phyloP scores from a whole-genome alignment of 1,140 invertebrate species.

The Calliopsis andreniformis region DNA sequence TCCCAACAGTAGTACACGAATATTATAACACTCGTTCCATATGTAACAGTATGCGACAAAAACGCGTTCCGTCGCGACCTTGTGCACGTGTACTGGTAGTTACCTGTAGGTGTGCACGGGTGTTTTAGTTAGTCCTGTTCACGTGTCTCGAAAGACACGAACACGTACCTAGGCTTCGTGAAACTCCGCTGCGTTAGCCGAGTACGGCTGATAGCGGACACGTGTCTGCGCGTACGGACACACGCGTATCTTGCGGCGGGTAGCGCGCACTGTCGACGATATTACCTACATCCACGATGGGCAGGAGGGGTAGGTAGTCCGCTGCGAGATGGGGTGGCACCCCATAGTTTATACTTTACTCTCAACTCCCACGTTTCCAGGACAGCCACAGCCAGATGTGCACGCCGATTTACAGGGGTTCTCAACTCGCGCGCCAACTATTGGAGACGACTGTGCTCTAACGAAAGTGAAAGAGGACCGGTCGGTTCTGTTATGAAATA shows the following conservation, averaged over 20 bases:
- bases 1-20: too few species aligned
- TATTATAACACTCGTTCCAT: too few species aligned
- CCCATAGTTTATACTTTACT: slow-evolving; percentile 75
- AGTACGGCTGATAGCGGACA: slow-evolving; percentile 8
- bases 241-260: slow-evolving; percentile 5
- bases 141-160: not conserved
- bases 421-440: slow-evolving; percentile 50
- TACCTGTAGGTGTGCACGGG: too few species aligned
- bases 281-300: slow-evolving; percentile 62
- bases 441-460: not conserved
- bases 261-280: slow-evolving; percentile 45
- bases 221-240: not conserved
- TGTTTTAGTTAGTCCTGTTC: not conserved
- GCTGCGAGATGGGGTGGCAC: slow-evolving; percentile 67
- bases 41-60: not conserved
- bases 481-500: slow-evolving; percentile 6
- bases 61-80: not conserved
- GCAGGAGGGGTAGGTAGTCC: slow-evolving; percentile 27
- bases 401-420: slow-evolving; percentile 69
- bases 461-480: slow-evolving; percentile 27
- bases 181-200: slow-evolving; percentile 16
- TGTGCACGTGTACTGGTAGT: too few species aligned
- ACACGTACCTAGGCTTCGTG: not conserved
- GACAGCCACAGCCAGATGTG: slow-evolving; percentile 72
- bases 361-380: slow-evolving; percentile 69